These are phyloP conservation scores for Nycticorax nycticorax DNA, from an alignment of 2,113 vertebrate species.

Conservation along the genomic window DNA sequence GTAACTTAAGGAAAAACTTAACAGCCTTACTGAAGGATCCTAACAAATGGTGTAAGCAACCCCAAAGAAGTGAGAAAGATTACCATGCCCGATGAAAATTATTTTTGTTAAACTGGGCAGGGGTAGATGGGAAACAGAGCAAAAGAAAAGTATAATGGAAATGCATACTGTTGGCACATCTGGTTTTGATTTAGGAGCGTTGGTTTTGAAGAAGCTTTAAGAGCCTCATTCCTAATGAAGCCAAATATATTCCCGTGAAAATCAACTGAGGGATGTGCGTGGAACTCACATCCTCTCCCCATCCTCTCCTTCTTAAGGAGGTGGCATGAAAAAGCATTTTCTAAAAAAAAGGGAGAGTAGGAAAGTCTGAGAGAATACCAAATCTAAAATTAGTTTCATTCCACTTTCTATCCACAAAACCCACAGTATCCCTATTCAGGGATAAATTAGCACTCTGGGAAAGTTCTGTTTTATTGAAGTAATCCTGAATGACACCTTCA, in stretches of 20 bases:
- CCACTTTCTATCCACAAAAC: neutral
- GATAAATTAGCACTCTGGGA: neutral
- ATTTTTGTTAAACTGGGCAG: neutral
- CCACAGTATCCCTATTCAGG: neutral
- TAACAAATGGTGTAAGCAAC: neutral
- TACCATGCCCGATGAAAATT: neutral
- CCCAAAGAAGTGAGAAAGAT: neutral
- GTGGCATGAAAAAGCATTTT: neutral
- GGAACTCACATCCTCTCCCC: neutral
- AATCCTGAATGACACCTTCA: neutral
- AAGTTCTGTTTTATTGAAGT: neutral
- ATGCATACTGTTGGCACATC: neutral
- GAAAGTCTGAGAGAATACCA: neutral
- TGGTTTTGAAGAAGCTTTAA: conserved; percentile 7
- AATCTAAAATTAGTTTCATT: neutral
- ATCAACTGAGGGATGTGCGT: neutral
- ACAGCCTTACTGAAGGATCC: neutral
- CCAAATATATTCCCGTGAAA: neutral
- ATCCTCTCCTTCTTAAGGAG: neutral
- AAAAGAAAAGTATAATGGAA: neutral
- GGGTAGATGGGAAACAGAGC: neutral
- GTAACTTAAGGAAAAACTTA: neutral
- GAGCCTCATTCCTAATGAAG: neutral
- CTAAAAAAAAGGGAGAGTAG: neutral
- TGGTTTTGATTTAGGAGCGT: conserved; percentile 29